Evolutionary conservation across 2,113 vertebrate genomes (phyloP).

Genomic region (Odontesthes bonariensis): DNA sequence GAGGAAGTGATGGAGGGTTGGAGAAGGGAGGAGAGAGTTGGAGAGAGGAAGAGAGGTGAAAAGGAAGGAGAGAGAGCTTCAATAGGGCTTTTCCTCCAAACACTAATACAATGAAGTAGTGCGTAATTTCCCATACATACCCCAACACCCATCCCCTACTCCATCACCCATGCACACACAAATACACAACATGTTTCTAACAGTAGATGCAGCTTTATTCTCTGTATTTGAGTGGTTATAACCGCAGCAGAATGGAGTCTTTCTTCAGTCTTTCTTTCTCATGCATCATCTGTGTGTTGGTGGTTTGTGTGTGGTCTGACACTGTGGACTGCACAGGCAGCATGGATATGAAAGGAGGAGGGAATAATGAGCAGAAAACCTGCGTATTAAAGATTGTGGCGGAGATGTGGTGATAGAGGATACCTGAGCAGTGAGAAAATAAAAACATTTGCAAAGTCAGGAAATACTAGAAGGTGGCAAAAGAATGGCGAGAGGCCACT

Average conservation of each 20-base stretch:
- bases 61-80: constrained; percentile 77
- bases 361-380: constrained; percentile 35
- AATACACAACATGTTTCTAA: constrained; percentile 52
- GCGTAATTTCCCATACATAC: constrained; percentile 80
- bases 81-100: constrained; percentile 82
- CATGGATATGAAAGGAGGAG: constrained; percentile 34
- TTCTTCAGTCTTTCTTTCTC: constrained; percentile 7
- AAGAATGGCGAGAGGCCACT: constrained; percentile 35
- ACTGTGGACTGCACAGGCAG: constrained; percentile 11
- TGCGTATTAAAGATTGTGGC: constrained; percentile 31
- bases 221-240: constrained; percentile 21
- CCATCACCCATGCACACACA: constrained; percentile 39
- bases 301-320: constrained; percentile 64
- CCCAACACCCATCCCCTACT: constrained; percentile 42
- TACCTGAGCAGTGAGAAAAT: constrained; percentile 28
- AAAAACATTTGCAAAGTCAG: constrained; percentile 27
- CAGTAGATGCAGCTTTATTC: constrained; percentile 36
- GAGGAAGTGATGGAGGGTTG: constrained; percentile 68
- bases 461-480: constrained; percentile 20
- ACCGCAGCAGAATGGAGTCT: too few relatives aligned
- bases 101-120: constrained; percentile 82
- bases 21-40: constrained; percentile 60
- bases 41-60: constrained; percentile 70
- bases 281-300: constrained; percentile 24
- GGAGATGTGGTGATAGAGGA: constrained; percentile 29